Evolutionary conservation across 2,888 invertebrate species (phyloP), one percentile per base, ranked within the genome.

Genomic region (Drosophila lacicola): DNA sequence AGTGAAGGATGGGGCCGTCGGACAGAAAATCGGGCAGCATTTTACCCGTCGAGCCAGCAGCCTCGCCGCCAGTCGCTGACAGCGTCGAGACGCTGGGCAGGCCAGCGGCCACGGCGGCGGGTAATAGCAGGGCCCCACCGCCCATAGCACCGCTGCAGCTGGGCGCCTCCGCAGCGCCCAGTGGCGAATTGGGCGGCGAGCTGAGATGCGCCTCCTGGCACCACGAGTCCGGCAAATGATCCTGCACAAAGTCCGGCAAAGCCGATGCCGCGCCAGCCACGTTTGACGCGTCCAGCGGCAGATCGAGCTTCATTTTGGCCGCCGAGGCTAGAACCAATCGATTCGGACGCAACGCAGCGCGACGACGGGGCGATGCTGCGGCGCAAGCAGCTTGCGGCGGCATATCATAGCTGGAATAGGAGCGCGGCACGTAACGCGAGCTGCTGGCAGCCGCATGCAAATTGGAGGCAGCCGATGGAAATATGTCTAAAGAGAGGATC

Each of bases 241-340:
- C 97, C 91, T 97, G 97, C 55, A 97, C 97, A 93, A 97, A 97
- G 91, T 97, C 97, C 0, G 97, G 97, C 77, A 97, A 91, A 9
- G 95, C 92, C 4, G 90, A 85, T 10, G 90, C 90, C 1, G 88
- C 86, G 4, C 68, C 76, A 21, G 69, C 78, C 36, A 80, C 75
- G 54, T 71, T 79, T 42, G 81, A 69, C 33, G 81, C 73, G 41
- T 88, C 86, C 45, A 90, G 51, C 21, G 90, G 90, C 75, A 90
- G 74, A 68, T 90, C 89, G 19, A 91, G 80, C 68, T 90, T 90
- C 76, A 91, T 83, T 78, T 91, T 90, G 37, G 83, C 80, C 49
- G 82, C 70, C 34, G 87, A 56, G 10, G 82, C 74, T 19, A 90
- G 55, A n/a, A 90, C 81, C 51, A 90, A 73, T 3, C 90, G 88